Percentiles rank a stretch among this genome's conserved stretches.
These are phyloP conservation scores for Nanger granti DNA, from an alignment of 2,113 vertebrate genomes.

Conservation along the genomic window DNA sequence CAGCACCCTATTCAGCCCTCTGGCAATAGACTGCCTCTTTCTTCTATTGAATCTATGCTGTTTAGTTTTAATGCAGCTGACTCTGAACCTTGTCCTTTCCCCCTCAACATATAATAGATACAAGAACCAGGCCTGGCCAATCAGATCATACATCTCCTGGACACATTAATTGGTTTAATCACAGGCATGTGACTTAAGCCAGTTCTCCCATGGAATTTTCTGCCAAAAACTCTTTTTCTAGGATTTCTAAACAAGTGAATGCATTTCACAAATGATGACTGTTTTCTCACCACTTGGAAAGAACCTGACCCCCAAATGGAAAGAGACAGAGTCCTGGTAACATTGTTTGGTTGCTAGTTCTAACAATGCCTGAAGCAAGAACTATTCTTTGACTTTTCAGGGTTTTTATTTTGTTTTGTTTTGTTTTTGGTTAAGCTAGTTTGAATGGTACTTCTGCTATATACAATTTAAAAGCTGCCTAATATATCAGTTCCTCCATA, in stretches of 20 bases:
- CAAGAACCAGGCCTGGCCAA: background rate
- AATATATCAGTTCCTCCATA: background rate
- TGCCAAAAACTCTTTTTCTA: background rate
- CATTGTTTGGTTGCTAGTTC: background rate
- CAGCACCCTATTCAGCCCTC: background rate
- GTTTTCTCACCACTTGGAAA: background rate
- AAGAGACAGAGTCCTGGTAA: background rate
- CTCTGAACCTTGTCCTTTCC: background rate
- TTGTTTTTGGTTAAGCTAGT: background rate
- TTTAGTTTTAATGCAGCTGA: background rate
- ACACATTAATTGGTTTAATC: background rate
- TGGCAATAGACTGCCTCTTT: background rate
- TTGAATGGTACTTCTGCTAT: background rate
- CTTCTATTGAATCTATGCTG: background rate
- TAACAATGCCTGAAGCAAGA: background rate
- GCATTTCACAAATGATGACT: background rate
- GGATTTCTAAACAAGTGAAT: background rate
- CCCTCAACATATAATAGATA: background rate
- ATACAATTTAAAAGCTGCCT: background rate
- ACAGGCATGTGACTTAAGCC: background rate
- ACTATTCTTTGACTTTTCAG: background rate
- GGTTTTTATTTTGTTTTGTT: background rate
- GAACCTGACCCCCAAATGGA: background rate
- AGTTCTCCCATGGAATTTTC: background rate
- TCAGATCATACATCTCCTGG: background rate